Evolutionary conservation across 2,888 invertebrate species (phyloP).

Genomic region (Timema podura): DNA sequence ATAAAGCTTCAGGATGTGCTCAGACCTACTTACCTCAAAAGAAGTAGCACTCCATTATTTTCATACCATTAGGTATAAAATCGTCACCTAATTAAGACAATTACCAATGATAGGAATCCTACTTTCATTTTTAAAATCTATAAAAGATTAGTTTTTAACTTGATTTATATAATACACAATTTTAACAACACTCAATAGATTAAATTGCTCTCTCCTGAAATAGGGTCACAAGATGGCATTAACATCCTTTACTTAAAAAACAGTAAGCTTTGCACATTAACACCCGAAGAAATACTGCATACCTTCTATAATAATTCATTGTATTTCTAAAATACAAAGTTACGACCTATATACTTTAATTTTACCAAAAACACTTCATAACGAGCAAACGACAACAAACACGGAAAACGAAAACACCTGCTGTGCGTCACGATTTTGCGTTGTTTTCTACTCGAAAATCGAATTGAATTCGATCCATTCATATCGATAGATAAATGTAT

Average conservation of each 20-base stretch:
- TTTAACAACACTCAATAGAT: not conserved
- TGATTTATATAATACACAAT: not conserved
- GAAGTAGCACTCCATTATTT: conserved; percentile 29
- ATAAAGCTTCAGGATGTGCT: conserved; percentile 14
- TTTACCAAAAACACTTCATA: conserved; percentile 21
- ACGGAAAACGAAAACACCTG: conserved; percentile 34
- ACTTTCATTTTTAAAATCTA: not conserved
- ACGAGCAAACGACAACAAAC: conserved; percentile 32
- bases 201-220: conserved; percentile 29
- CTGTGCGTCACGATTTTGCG: conserved; percentile 33
- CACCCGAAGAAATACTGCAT: conserved; percentile 12
- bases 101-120: not conserved
- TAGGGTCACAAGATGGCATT: conserved; percentile 35
- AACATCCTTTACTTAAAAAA: conserved; percentile 23
- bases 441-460: conserved; percentile 27
- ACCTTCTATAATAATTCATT: conserved; percentile 26
- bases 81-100: conserved; percentile 25
- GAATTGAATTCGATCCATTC: no score
- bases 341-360: conserved; percentile 25
- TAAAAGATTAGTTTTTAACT: not conserved
- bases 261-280: conserved; percentile 11
- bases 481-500: no score
- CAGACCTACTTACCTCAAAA: conserved; percentile 34
- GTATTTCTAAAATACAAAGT: conserved; percentile 19
- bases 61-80: conserved; percentile 21